Conservation (phyloP, 2,888 invertebrate species). For the Mimachlamys varia region DNA sequence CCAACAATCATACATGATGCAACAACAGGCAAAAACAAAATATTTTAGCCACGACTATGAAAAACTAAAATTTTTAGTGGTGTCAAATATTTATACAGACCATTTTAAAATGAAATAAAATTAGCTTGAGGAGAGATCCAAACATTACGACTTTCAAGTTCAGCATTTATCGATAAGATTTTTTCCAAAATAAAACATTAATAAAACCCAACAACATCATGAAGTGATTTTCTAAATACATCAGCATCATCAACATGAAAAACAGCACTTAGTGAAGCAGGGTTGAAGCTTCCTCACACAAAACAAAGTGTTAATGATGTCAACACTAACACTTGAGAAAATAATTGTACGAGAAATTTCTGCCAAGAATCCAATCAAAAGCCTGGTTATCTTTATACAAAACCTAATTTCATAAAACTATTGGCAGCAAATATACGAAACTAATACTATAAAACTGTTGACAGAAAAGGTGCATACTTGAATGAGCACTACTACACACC, state of each 20-base stretch:
- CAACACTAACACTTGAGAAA: not conserved
- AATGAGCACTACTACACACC: not conserved
- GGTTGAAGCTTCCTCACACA: not conserved
- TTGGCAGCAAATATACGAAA: not conserved
- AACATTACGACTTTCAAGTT: no score
- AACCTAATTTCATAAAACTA: not conserved
- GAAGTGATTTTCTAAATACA: not conserved
- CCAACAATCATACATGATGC: not conserved
- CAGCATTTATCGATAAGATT: no score
- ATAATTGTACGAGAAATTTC: conserved; percentile 30
- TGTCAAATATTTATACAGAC: no score
- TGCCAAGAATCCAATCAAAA: not conserved
- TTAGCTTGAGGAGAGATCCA: no score
- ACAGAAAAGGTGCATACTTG: not conserved
- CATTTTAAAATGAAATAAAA: no score
- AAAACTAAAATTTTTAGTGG: no score
- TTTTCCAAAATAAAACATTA: no score
- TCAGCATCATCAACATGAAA: not conserved
- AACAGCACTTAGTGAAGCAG: not conserved
- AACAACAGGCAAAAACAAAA: no score
- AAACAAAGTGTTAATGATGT: no score
- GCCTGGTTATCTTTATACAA: not conserved
- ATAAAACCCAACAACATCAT: no score
- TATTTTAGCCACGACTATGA: no score
- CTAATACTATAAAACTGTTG: no score